A percentile compares a stretch with the other conserved stretches of the same genome.
Conservation (phyloP, 2,888 invertebrate species). For the Notodonta dromedarius region DNA sequence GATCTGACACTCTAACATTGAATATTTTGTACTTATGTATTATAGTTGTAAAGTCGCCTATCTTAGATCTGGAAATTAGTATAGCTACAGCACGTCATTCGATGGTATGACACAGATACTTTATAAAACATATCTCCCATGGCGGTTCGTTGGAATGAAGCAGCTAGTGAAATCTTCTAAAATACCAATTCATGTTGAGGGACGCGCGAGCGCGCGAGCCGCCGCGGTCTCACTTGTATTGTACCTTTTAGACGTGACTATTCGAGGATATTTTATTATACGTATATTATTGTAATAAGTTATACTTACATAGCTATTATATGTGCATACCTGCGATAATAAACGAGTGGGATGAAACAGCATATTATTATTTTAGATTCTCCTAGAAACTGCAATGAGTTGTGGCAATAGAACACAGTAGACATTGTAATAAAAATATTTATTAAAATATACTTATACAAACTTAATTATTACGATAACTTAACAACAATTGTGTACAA, state of each 20-base stretch:
- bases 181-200: neutral
- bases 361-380: neutral
- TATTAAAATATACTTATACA: slow-evolving; percentile 58
- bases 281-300: slow-evolving; percentile 20
- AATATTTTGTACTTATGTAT: neutral
- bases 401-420: neutral
- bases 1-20: too few species aligned
- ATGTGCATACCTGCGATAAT: slow-evolving; percentile 1
- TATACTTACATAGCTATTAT: slow-evolving; percentile 15
- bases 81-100: neutral
- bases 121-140: neutral
- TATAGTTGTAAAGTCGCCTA: neutral
- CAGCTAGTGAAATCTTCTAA: too few species aligned
- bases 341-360: slow-evolving; percentile 1
- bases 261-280: slow-evolving; percentile 26
- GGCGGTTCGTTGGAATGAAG: too few species aligned
- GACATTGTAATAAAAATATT: slow-evolving; percentile 33
- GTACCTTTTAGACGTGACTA: slow-evolving; percentile 5
- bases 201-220: too few species aligned
- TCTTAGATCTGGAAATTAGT: neutral
- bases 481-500: slow-evolving; percentile 47
- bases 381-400: neutral
- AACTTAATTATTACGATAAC: slow-evolving; percentile 57
- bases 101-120: slow-evolving; percentile 1
- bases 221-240: too few species aligned